These are phyloP conservation scores for Neoitamus cyanurus DNA, from an alignment of 2,888 invertebrate species.

Conservation along the genomic window DNA sequence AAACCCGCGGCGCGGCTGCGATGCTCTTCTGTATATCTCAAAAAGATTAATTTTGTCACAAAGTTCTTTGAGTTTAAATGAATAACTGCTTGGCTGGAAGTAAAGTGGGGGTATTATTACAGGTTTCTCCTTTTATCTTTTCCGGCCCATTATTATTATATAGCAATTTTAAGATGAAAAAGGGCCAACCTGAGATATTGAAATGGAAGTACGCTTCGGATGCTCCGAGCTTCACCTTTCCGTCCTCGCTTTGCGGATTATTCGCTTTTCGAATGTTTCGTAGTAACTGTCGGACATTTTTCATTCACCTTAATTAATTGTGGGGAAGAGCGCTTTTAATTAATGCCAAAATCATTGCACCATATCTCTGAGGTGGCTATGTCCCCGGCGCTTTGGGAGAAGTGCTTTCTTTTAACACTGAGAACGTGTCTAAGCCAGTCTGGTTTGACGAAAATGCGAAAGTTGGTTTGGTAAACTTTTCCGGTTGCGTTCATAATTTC, in stretches of 20 bases:
- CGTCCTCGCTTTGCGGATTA: neutral
- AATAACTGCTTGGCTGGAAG: neutral
- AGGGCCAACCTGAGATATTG: neutral
- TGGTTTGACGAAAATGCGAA: neutral
- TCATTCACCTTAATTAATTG: neutral
- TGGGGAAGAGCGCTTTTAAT: neutral
- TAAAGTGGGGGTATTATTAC: neutral
- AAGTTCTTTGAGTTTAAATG: conserved; percentile 5
- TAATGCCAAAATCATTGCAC: neutral
- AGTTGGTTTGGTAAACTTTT: neutral
- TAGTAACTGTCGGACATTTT: neutral
- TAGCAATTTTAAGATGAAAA: neutral
- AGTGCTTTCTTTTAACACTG: neutral
- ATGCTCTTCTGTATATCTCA: neutral
- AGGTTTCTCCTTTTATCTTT: conserved; percentile 4
- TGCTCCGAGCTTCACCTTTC: neutral
- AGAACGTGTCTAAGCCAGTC: neutral
- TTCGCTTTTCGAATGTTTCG: neutral
- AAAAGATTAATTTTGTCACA: conserved; percentile 1
- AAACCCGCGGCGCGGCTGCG: neutral
- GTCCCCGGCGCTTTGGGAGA: neutral
- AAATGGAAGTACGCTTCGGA: neutral
- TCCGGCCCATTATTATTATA: neutral
- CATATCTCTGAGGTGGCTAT: neutral
- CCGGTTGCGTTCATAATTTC: neutral